Conservation (phyloP, 1,140 invertebrate species). For the Agrilus planipennis region DNA sequence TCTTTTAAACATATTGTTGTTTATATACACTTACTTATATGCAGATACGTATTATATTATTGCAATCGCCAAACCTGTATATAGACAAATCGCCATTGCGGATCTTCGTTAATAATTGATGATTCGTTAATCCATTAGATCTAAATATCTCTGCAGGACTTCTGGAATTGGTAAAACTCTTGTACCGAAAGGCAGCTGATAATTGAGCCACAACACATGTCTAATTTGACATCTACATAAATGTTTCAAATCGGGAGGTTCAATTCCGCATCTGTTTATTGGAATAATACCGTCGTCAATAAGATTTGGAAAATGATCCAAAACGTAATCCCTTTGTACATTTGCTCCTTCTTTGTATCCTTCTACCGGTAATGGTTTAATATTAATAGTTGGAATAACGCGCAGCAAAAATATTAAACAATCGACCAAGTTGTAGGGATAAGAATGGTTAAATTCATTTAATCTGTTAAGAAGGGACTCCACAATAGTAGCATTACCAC, state of each 20-base stretch:
- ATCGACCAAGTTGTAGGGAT: conserved; percentile 50
- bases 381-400: conserved; percentile 39
- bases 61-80: too few species aligned
- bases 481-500: conserved; percentile 37
- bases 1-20: too few species aligned
- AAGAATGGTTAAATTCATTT: conserved; percentile 47
- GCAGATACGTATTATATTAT: too few species aligned
- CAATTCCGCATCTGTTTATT: conserved; percentile 43
- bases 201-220: conserved; percentile 49
- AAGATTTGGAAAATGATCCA: conserved; percentile 51
- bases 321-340: conserved; percentile 40
- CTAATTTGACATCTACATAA: conserved; percentile 53
- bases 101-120: too few species aligned
- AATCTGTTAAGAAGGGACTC: conserved; percentile 50
- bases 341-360: conserved; percentile 33
- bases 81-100: too few species aligned
- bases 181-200: conserved; percentile 60
- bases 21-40: too few species aligned
- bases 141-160: conserved; percentile 52
- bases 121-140: too few species aligned
- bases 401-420: conserved; percentile 55
- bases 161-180: conserved; percentile 49
- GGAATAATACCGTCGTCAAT: conserved; percentile 49
- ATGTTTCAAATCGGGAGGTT: conserved; percentile 49
- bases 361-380: conserved; percentile 25